Evolutionary conservation across 2,888 invertebrate genomes (phyloP), one percentile per base, ranked within the genome.

Genomic region (Vandiemenella viatica): DNA sequence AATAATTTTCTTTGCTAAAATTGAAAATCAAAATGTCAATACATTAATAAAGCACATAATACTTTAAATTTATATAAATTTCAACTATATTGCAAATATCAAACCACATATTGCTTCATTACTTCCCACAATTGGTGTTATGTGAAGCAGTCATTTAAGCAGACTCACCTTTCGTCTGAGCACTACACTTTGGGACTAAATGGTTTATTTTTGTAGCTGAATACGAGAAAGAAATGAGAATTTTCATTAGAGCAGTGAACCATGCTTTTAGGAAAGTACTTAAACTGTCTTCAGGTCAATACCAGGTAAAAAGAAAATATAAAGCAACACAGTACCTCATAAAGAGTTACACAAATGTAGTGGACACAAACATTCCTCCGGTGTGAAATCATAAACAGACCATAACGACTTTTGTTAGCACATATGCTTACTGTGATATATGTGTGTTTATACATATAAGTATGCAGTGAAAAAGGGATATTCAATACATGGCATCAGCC

Each of bases 341-440:
- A 46, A 26, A 46, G 20, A 37, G 19, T 37, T 46, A 38, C 7
- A 26, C 7, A 26, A 26, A 26, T 26, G 26, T 8, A 26, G 26
- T 8, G 13, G 19, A 21, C 17, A 42, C n/a, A 20, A 8, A 13
- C n/a, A 20, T 20, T 16, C 8, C n/a, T 13, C 21, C 17, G n/a
- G n/a, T 19, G 10, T 3, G 16, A 42, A 18, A n/a, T 20, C n/a
- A 19, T 21, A n/a, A 42, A 20, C 10, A 42, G 21, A n/a, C 38
- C 15, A 38, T n/a, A 15, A 15, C 7, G 17, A 38, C 6, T 42
- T 42, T 42, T 20, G 19, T 42, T 50, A 45, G 48, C 50, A 48
- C 53, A 50, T 48, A 48, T 50, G 50, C 52, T 50, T 53, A 50
- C 53, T 53, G 53, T 53, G 53, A 53, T 53, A 53, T 46, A 40